These are phyloP conservation scores for Drosophila pachea DNA, from an alignment of 1,140 invertebrate species.

Conservation along the genomic window DNA sequence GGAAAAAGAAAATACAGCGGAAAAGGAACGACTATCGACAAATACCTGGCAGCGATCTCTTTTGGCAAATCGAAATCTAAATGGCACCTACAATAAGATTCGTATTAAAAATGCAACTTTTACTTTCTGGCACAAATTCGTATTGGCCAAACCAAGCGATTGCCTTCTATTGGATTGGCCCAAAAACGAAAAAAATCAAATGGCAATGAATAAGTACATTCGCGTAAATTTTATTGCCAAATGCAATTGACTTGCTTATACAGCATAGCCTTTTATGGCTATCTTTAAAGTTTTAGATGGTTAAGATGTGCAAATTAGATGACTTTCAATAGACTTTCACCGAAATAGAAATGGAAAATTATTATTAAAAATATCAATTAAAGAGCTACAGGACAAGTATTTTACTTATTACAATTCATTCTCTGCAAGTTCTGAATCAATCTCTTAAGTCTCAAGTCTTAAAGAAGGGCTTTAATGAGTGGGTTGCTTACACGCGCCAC, in stretches of 20 bases:
- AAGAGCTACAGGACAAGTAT: too few species aligned
- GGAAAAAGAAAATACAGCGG: constrained; percentile 14
- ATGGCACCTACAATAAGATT: constrained; percentile 30
- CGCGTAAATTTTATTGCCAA: constrained; percentile 26
- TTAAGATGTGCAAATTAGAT: background rate
- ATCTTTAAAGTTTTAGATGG: background rate
- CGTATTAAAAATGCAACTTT: constrained; percentile 55
- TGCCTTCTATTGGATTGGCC: constrained; percentile 17
- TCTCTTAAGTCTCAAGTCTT: too few species aligned
- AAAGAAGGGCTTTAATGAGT: background rate
- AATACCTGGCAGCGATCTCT: constrained; percentile 68
- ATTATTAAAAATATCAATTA: too few species aligned
- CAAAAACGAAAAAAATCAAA: background rate
- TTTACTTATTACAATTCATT: too few species aligned
- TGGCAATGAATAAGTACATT: constrained; percentile 29
- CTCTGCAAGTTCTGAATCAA: too few species aligned
- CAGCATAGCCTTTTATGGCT: constrained; percentile 13
- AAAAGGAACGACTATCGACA: constrained; percentile 41
- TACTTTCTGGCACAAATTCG: constrained; percentile 68
- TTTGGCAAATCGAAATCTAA: constrained; percentile 50
- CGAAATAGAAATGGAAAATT: background rate
- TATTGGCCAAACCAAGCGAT: constrained; percentile 21
- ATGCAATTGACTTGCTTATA: background rate
- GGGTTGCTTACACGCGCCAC: background rate
- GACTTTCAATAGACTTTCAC: too few species aligned